Conservation (phyloP, 2,113 vertebrate species). For the Carlito syrichta region DNA sequence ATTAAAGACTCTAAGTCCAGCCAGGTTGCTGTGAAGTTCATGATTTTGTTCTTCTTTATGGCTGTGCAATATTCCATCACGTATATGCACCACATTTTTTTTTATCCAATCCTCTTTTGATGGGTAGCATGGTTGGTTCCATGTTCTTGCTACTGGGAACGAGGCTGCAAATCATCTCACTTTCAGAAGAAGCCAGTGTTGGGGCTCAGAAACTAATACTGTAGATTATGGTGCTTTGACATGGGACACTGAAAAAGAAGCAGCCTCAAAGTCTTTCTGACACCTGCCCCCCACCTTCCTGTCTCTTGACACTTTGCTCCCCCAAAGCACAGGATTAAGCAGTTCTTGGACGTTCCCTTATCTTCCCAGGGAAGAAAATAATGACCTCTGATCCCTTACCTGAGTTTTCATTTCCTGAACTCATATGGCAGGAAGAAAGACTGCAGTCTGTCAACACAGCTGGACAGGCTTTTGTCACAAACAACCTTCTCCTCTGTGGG, state of each 20-base stretch:
- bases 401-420: not conserved
- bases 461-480: not conserved
- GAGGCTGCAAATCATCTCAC: not conserved
- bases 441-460: not conserved
- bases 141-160: too few species aligned
- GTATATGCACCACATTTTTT: too few species aligned
- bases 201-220: not conserved
- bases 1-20: too few species aligned
- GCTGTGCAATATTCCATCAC: too few species aligned
- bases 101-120: too few species aligned
- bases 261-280: not conserved
- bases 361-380: not conserved
- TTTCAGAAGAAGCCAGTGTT: not conserved
- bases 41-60: too few species aligned
- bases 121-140: too few species aligned
- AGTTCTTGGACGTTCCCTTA: not conserved
- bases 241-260: not conserved
- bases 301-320: not conserved
- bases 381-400: not conserved
- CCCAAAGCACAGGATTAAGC: not conserved
- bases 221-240: not conserved
- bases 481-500: not conserved
- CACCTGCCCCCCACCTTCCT: too few species aligned
- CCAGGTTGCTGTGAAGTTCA: too few species aligned
- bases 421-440: not conserved